Conservation (phyloP, 2,113 vertebrate genomes). For the Nipponia nippon region DNA sequence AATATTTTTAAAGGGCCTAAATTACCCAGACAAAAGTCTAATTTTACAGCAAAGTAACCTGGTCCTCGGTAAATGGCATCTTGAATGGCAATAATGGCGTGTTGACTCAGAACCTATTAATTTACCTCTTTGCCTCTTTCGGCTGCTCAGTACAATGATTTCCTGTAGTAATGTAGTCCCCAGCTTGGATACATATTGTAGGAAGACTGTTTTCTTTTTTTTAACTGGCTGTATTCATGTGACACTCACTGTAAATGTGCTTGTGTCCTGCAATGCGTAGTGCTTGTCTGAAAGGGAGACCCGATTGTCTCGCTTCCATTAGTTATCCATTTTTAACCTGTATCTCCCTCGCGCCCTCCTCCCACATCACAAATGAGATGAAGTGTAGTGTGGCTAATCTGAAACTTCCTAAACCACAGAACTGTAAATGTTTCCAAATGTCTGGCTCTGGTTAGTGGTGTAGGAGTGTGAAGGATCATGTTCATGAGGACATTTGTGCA, state of each 20-base stretch:
- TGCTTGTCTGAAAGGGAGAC: not conserved
- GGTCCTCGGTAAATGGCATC: not conserved
- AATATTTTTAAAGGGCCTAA: conserved; percentile 8
- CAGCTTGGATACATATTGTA: not conserved
- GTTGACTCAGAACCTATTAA: conserved; percentile 16
- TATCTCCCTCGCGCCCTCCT: not conserved
- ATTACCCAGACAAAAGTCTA: not conserved
- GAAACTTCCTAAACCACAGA: not conserved
- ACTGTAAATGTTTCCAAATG: not conserved
- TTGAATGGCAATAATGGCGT: not conserved
- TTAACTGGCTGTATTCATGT: not conserved
- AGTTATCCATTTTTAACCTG: not conserved
- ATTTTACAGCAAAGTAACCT: conserved; percentile 4
- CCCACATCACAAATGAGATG: not conserved
- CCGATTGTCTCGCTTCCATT: not conserved
- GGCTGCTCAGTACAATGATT: not conserved
- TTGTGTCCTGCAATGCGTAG: not conserved
- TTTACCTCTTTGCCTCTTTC: conserved; percentile 27
- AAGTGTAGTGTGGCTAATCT: not conserved
- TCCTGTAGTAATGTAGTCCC: not conserved
- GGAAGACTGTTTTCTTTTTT: not conserved
- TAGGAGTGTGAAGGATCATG: not conserved
- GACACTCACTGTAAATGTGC: not conserved
- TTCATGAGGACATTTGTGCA: not conserved
- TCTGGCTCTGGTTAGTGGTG: not conserved